Conservation (phyloP, 2,113 vertebrate genomes). For the Benitochromis conjunctus region DNA sequence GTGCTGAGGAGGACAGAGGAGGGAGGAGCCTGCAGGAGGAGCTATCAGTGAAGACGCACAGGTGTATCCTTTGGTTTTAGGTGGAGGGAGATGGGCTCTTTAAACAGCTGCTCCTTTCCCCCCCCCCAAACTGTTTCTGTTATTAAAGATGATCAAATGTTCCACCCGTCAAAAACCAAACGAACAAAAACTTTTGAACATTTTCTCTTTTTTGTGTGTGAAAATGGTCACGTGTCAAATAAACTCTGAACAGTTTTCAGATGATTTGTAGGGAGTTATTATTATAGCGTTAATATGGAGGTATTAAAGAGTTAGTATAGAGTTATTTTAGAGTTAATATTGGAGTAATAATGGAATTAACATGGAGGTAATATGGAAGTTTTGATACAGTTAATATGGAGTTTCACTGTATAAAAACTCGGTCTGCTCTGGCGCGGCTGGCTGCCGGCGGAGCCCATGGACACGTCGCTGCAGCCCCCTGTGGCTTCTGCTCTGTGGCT, state of each 20-base stretch:
- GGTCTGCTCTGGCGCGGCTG: too few relatives aligned
- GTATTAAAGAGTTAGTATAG: too few relatives aligned
- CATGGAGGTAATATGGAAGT: not conserved
- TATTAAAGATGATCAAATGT: not conserved
- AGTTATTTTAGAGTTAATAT: too few relatives aligned
- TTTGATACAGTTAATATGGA: too few relatives aligned
- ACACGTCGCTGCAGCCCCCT: too few relatives aligned
- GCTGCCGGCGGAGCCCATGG: too few relatives aligned
- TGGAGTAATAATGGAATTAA: too few relatives aligned
- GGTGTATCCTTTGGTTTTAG: not conserved
- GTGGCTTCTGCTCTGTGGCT: too few relatives aligned
- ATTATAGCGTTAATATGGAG: fast-evolving
- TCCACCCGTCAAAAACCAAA: not conserved
- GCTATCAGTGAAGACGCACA: not conserved
- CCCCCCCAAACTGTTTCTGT: not conserved
- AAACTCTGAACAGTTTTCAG: not conserved
- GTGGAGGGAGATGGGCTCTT: not conserved
- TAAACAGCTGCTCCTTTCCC: fast-evolving
- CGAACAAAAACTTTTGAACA: not conserved
- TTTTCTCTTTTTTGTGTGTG: not conserved
- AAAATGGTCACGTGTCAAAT: not conserved
- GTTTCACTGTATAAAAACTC: too few relatives aligned
- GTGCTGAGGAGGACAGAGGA: not conserved
- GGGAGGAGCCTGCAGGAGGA: not conserved
- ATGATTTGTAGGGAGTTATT: not conserved